Evolutionary conservation across 2,113 vertebrate species (phyloP).

Genomic region (Crotalus viridis): DNA sequence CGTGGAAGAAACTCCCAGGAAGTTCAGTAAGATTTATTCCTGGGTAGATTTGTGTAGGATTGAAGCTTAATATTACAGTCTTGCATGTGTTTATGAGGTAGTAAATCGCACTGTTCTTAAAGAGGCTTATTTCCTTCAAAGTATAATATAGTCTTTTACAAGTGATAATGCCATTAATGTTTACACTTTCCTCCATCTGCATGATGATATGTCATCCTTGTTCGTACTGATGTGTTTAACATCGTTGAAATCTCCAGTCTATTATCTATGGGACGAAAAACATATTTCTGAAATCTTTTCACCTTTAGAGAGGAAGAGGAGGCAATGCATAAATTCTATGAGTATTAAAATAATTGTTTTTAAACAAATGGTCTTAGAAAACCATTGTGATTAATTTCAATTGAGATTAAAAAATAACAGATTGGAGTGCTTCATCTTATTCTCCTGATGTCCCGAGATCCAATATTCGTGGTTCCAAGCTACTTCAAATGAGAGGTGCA

Average conservation of each 20-base stretch:
- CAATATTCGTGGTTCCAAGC: neutral
- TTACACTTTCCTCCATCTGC: neutral
- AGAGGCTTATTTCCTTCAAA: neutral
- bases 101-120: neutral
- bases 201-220: neutral
- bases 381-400: neutral
- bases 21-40: neutral
- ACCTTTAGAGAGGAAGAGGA: neutral
- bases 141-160: neutral
- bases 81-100: neutral
- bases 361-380: neutral
- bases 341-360: neutral
- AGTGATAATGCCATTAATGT: neutral
- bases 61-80: neutral
- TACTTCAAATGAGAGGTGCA: neutral
- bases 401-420: neutral
- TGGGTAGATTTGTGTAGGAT: neutral
- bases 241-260: neutral
- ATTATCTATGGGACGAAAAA: neutral
- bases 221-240: neutral
- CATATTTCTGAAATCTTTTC: neutral
- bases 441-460: neutral
- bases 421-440: neutral
- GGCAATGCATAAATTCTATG: neutral
- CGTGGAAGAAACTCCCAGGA: neutral